phyloP scores from a whole-genome alignment of 2,113 vertebrate genomes.

The Propithecus coquereli region DNA sequence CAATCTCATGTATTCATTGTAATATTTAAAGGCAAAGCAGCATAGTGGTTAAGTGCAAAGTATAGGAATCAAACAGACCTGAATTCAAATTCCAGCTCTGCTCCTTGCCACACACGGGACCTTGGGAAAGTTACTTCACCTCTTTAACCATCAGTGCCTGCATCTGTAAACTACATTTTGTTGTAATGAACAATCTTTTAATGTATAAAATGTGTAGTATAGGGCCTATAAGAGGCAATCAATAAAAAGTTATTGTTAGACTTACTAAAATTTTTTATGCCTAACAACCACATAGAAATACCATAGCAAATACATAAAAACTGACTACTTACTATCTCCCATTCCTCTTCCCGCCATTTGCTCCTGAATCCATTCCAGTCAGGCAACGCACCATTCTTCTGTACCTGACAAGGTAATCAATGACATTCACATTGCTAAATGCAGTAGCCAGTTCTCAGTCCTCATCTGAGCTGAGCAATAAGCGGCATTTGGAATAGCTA shows the following conservation, averaged over 20 bases:
- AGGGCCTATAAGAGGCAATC: neutral
- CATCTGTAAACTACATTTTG: neutral
- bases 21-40: neutral
- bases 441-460: neutral
- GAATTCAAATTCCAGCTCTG: neutral
- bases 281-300: neutral
- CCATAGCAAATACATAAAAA: neutral
- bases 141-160: neutral
- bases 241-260: neutral
- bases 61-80: neutral
- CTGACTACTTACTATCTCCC: neutral
- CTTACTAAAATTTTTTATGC: neutral
- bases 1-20: neutral
- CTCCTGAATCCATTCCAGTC: neutral
- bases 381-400: too few relatives aligned
- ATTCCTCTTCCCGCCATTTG: neutral
- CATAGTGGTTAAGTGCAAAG: neutral
- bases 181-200: neutral
- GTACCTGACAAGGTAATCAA: neutral
- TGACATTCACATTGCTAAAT: neutral
- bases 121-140: neutral
- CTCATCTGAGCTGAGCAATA: neutral
- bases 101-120: neutral
- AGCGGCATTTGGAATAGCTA: neutral
- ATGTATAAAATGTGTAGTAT: neutral